Percentiles rank a stretch among this genome's conserved stretches.
Conservation (phyloP, 2,797 vertebrate species). For the Eleutherodactylus coqui region DNA sequence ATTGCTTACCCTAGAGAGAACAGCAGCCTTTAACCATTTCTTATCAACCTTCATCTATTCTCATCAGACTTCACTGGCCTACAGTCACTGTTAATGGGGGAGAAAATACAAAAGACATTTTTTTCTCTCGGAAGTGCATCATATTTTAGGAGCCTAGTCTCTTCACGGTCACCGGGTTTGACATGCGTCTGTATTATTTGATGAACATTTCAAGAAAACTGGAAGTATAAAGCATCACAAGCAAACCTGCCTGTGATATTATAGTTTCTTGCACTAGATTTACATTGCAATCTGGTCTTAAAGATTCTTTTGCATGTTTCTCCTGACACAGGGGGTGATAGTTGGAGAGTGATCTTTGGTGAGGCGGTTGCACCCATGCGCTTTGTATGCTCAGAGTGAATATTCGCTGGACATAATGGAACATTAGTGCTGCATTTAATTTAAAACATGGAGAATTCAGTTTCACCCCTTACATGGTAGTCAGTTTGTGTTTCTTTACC, state of each 20-base stretch:
- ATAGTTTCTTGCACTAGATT: not conserved
- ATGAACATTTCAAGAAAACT: not conserved
- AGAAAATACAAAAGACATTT: not conserved
- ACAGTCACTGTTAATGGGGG: not conserved
- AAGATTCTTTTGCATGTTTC: no score
- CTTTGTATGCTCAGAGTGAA: no score
- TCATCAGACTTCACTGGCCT: not conserved
- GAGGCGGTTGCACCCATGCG: no score
- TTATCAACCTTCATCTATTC: not conserved
- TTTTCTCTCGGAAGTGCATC: not conserved
- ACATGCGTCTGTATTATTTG: not conserved
- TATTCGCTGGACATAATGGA: no score
- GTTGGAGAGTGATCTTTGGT: no score
- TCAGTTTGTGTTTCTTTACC: not conserved
- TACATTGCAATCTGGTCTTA: not conserved
- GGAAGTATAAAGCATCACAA: not conserved
- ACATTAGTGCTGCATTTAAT: no score
- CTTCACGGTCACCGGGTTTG: not conserved
- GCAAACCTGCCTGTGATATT: not conserved
- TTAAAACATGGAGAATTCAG: not conserved
- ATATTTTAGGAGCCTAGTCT: not conserved
- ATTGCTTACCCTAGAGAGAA: slow-evolving; percentile 30
- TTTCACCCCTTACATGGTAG: not conserved
- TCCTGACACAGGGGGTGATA: no score
- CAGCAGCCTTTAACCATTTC: slow-evolving; percentile 33